Conservation (phyloP, 2,113 vertebrate species). For the Ciconia stormi region DNA sequence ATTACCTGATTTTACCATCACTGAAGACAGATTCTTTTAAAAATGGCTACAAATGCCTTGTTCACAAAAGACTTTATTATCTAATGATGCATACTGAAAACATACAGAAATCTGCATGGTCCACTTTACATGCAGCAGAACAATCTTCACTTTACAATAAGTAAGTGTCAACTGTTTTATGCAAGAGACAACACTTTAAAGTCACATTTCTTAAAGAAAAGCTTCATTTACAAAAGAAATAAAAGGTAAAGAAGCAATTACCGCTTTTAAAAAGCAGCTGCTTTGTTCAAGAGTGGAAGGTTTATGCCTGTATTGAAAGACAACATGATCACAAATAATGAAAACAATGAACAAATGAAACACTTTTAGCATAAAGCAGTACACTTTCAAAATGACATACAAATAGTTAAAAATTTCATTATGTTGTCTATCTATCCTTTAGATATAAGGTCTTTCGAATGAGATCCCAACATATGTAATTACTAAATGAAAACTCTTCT, state of each 20-base stretch:
- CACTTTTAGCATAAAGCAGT: slow-evolving; percentile 83
- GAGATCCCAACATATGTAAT: slow-evolving; percentile 72
- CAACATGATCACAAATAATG: slow-evolving; percentile 92
- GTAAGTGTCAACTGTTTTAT: slow-evolving; percentile 87
- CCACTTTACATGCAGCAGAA: slow-evolving; percentile 85
- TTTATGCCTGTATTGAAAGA: slow-evolving; percentile 95
- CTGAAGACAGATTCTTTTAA: slow-evolving; percentile 82
- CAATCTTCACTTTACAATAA: slow-evolving; percentile 87
- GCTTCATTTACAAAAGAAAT: slow-evolving; percentile 87
- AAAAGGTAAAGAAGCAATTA: slow-evolving; percentile 97
- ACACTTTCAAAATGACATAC: slow-evolving; percentile 86
- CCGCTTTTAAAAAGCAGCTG: slow-evolving; percentile 95
- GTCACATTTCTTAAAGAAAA: slow-evolving; percentile 84
- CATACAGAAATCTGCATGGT: slow-evolving; percentile 87
- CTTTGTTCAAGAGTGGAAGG: slow-evolving; percentile 92
- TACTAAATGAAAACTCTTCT: slow-evolving; percentile 77
- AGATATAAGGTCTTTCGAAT: slow-evolving; percentile 78
- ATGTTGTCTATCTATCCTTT: slow-evolving; percentile 72
- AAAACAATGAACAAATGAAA: slow-evolving; percentile 85
- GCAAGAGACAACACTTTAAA: slow-evolving; percentile 85
- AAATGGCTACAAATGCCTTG: slow-evolving; percentile 86
- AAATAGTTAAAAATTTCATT: slow-evolving; percentile 81
- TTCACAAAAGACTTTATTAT: slow-evolving; percentile 92
- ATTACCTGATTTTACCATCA: slow-evolving; percentile 82
- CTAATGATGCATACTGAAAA: slow-evolving; percentile 87